Evolutionary conservation across 2,113 vertebrate genomes (phyloP), one percentile per base, ranked within the genome.

Genomic region (Mirza zaza): DNA sequence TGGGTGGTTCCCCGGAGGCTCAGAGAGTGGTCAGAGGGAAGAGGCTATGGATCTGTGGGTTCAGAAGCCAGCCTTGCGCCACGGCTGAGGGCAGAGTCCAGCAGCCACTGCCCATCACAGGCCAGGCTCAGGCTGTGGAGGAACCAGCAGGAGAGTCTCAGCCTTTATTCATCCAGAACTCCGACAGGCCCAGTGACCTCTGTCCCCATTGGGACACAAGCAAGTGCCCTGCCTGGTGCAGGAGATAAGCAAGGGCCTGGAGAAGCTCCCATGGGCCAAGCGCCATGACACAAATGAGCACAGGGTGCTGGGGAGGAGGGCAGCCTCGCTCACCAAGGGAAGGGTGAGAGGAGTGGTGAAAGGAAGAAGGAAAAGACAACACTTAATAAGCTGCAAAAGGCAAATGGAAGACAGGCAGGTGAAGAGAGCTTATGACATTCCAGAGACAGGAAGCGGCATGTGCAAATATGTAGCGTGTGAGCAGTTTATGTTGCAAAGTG

Each of bases 321-420:
- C 23, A 29, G 32, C 7, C 23, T 18, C 0, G 20, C 13, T 27
- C 70, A 0, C 23, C n/a, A 11, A 7, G 20, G 15, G 4, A 4
- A 25, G 18, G 45, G 13, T 29, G 34, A 67, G 48, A 52, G 9
- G n/a, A 9, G 1, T 10, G 5, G n/a, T 13, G 15, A 76, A 42
- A 52, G 29, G 27, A 36, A 50, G 13, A 76, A 42, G 36, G 25
- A 83, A 85, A 3, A 77, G 18, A 34, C 1, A 4, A 36, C 1
- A 21, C 27, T 1, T 70, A 21, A 61, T 34, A 92, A 91, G 84
- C 8, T 2, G 39, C 34, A 32, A 71, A 36, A 20, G 34, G 39
- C 61, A 94, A 81, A 73, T 5, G 6, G 45, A 39, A 73, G 36
- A 5, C 5, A 87, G 52, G 15, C 55, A 15, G 32, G 21, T 4